Evolutionary conservation across 2,797 vertebrate genomes (phyloP).

Genomic region (Lacerta bilineata): DNA sequence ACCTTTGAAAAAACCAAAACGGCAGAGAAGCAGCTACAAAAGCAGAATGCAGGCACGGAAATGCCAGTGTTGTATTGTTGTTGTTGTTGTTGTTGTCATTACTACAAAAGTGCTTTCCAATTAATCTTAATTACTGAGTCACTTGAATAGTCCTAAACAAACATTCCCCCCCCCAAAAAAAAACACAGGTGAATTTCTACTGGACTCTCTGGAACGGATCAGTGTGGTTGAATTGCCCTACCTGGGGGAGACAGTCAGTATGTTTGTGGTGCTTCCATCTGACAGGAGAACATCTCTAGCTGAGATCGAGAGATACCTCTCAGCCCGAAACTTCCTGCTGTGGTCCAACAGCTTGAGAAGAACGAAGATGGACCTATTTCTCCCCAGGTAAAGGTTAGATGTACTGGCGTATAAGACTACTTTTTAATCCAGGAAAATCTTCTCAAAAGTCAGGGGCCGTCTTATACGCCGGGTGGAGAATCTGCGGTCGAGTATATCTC

Average conservation of each 20-base stretch:
- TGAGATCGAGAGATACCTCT: constrained; percentile 84
- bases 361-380: constrained; percentile 89
- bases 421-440: too few relatives aligned
- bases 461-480: too few relatives aligned
- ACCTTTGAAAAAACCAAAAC: not conserved
- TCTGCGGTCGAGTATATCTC: too few relatives aligned
- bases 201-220: constrained; percentile 81
- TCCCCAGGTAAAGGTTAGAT: constrained; percentile 85
- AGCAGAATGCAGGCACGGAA: not conserved
- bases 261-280: constrained; percentile 87
- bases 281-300: constrained; percentile 83
- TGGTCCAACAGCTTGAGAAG: constrained; percentile 86
- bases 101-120: not conserved
- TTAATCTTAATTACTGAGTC: not conserved
- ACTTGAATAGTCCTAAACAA: not conserved
- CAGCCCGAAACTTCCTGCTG: constrained; percentile 79
- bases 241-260: constrained; percentile 82
- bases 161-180: not conserved
- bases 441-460: too few relatives aligned
- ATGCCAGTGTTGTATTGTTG: rapidly evolving
- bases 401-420: too few relatives aligned
- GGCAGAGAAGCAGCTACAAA: not conserved
- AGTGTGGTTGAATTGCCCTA: constrained; percentile 87
- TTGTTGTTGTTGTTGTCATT: not conserved
- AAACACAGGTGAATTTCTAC: constrained; percentile 87